Evolutionary conservation across 2,888 invertebrate genomes (phyloP), one percentile per base, ranked within the genome.

Genomic region (Sinodicranocentrus sp.): DNA sequence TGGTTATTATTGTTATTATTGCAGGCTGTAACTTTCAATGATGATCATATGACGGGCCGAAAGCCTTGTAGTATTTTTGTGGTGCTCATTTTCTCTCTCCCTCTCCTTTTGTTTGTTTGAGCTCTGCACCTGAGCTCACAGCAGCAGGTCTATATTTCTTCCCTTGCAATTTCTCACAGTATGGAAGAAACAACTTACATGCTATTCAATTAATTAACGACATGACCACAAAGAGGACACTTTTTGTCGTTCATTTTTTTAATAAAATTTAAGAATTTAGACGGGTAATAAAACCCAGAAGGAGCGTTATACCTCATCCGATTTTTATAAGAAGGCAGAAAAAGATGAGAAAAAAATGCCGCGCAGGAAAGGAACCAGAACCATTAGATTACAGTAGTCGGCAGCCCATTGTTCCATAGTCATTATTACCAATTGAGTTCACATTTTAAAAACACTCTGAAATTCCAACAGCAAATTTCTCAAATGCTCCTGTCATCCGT

Each of bases 1-100:
- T 63, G 26, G 39, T 70, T 71, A 71, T 68, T 77, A 67, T 67
- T 68, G 28, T 57, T 77, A 26, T 77, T 68, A 77, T 77, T 77
- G 65, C 48, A 26, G 43, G 25, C 43, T 77, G 33, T 43, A 67
- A 67, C 28, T 33, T 63, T 63, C 63, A 33, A 19, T 57, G 76
- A 65, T 75, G 67, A 68, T 33, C 5, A 33, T n/a, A n/a, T 59
- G 77, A 77, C 54, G 3, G 43, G 67, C 54, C 39, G 13, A 63
- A 63, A 63, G 5, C 33, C 33, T 10, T 33, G 33, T 33, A n/a
- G n/a, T n/a, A 33, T 33, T 6, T 33, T 33, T 33, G 33, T 33
- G 33, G 10, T 33, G 52, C 15, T 6, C 19, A 21, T 57, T 72
- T 39, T 19, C n/a, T 44, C 39, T 59, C 59, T 21, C 57, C 57